A percentile compares a stretch with the other conserved stretches of the same genome.
phyloP scores from a whole-genome alignment of 2,797 vertebrate species.

The Smutsia gigantea region DNA sequence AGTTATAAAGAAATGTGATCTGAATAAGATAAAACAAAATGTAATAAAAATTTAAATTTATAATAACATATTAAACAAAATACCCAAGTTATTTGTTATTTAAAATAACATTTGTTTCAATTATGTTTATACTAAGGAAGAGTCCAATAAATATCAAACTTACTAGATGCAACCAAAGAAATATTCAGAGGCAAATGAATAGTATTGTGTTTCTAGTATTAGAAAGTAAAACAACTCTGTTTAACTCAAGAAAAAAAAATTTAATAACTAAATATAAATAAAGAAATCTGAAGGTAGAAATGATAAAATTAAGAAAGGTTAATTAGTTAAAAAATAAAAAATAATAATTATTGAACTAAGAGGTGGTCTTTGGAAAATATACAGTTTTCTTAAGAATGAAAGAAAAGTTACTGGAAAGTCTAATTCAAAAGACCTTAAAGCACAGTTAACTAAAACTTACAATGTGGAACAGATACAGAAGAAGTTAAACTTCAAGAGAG shows the following conservation, averaged over 20 bases:
- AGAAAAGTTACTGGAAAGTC: conserved; percentile 13
- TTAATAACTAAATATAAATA: not conserved
- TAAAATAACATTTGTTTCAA: not conserved
- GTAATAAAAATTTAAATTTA: not conserved
- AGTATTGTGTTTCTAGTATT: conserved; percentile 36
- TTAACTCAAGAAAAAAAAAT: not conserved
- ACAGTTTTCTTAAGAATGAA: conserved; percentile 37
- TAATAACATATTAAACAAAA: conserved; percentile 22
- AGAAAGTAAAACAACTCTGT: not conserved
- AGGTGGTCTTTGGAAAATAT: not conserved
- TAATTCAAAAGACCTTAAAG: not conserved
- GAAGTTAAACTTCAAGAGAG: conserved; percentile 15
- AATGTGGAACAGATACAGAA: not conserved
- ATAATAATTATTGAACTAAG: not conserved
- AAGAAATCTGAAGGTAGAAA: not conserved
- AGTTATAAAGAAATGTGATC: not conserved
- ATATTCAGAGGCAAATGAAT: conserved; percentile 57
- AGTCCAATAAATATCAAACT: not conserved
- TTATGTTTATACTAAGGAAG: not conserved
- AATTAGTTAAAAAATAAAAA: not conserved
- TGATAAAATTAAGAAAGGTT: not conserved
- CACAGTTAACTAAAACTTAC: not conserved
- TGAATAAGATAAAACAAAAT: conserved; percentile 12
- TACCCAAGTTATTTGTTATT: not conserved
- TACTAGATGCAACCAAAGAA: conserved; percentile 51